These are phyloP conservation scores for Lophius americanus DNA, from an alignment of 2,797 vertebrate genomes.

Conservation along the genomic window DNA sequence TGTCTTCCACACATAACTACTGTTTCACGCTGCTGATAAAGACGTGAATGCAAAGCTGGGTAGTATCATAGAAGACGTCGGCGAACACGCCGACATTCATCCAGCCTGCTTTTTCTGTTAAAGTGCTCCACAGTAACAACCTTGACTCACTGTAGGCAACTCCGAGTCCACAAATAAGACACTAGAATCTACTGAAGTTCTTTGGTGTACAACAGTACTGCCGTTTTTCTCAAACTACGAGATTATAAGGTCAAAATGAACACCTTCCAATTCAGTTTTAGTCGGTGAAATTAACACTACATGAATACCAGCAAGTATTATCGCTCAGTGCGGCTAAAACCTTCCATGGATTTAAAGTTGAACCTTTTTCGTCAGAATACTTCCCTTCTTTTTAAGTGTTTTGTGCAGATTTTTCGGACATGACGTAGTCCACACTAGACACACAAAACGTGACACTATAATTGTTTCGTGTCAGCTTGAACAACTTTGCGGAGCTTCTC, in stretches of 20 bases:
- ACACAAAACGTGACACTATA: conserved; percentile 27
- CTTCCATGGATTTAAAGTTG: conserved; percentile 26
- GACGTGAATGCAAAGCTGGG: conserved; percentile 34
- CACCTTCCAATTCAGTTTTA: not conserved
- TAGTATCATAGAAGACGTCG: conserved; percentile 8
- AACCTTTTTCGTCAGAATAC: conserved; percentile 40
- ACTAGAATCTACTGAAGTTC: conserved; percentile 9
- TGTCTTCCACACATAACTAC: conserved; percentile 20
- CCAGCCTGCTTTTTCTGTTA: not conserved
- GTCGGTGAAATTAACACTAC: conserved; percentile 56
- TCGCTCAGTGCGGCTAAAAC: conserved; percentile 50
- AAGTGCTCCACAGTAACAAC: no score
- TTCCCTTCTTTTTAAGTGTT: conserved; percentile 35
- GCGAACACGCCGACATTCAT: conserved; percentile 1
- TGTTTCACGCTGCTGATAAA: conserved; percentile 4
- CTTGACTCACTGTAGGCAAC: conserved; percentile 17
- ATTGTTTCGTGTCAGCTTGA: conserved; percentile 52
- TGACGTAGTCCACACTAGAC: conserved; percentile 16
- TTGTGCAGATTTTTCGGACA: conserved; percentile 27
- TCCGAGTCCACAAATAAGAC: conserved; percentile 3
- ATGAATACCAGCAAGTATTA: conserved; percentile 75
- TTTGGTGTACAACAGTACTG: not conserved
- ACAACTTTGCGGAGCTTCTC: conserved; percentile 52
- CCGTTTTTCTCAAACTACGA: no score
- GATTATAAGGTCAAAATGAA: no score